phyloP scores from a whole-genome alignment of 2,888 invertebrate species.

The Sphinx pinastri region DNA sequence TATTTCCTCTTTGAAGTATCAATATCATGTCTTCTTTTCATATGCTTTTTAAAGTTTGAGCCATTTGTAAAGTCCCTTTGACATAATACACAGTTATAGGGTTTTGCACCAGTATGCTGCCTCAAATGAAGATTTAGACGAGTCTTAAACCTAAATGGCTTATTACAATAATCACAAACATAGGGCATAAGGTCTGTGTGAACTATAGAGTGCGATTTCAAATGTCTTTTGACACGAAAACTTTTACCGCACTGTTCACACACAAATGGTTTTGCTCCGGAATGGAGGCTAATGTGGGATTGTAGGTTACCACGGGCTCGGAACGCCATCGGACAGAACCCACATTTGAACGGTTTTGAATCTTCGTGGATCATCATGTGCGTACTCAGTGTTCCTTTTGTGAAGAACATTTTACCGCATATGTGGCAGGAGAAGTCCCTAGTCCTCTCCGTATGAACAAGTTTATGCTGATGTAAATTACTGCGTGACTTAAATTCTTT shows the following conservation, averaged over 20 bases:
- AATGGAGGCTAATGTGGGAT: conserved; percentile 71
- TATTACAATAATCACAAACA: conserved; percentile 72
- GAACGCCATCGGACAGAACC: conserved; percentile 72
- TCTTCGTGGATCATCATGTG: conserved; percentile 76
- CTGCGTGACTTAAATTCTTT: conserved; percentile 73
- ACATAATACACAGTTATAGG: conserved; percentile 71
- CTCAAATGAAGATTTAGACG: conserved; percentile 71
- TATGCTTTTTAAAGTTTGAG: conserved; percentile 78
- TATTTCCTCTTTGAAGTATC: conserved; percentile 68
- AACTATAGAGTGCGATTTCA: conserved; percentile 78
- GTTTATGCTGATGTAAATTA: conserved; percentile 68
- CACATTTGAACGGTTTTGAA: conserved; percentile 71
- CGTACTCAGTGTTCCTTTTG: conserved; percentile 72
- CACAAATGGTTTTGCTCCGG: conserved; percentile 72
- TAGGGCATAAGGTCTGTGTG: conserved; percentile 78
- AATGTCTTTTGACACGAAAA: conserved; percentile 71
- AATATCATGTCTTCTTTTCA: conserved; percentile 74
- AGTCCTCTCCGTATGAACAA: conserved; percentile 74
- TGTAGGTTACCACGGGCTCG: conserved; percentile 72
- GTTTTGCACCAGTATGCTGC: conserved; percentile 78
- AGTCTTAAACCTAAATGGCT: conserved; percentile 75
- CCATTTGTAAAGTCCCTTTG: conserved; percentile 77
- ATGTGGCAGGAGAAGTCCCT: conserved; percentile 74
- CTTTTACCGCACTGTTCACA: conserved; percentile 79
- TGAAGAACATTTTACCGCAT: conserved; percentile 79